Conservation (phyloP, 2,113 vertebrate species). For the Blennius ocellaris region DNA sequence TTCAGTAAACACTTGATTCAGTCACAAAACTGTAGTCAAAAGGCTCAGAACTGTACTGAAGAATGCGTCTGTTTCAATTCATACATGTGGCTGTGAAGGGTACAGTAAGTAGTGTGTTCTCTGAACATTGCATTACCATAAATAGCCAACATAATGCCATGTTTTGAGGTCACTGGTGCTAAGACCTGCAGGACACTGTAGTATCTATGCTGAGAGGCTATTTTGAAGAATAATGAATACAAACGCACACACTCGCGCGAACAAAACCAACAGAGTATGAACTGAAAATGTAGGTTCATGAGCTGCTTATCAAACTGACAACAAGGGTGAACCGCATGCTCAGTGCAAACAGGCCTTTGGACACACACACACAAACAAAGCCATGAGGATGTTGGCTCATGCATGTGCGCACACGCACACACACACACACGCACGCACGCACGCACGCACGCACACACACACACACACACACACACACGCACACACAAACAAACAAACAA, state of each 20-base stretch:
- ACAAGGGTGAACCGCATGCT: slow-evolving; percentile 3
- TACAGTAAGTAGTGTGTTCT: slow-evolving; percentile 21
- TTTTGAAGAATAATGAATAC: slow-evolving; percentile 23
- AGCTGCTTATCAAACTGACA: slow-evolving; percentile 24
- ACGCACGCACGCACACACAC: not conserved
- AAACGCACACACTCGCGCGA: not conserved
- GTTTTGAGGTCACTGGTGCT: slow-evolving; percentile 49
- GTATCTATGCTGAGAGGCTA: slow-evolving; percentile 3
- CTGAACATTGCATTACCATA: slow-evolving; percentile 40
- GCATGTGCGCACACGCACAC: not conserved
- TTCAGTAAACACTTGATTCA: no score
- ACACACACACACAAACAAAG: not conserved
- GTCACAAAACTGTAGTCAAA: no score
- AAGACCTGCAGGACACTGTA: slow-evolving; percentile 41
- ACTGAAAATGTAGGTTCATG: not conserved
- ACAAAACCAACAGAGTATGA: not conserved
- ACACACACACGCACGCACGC: not conserved
- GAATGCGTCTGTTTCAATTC: no score
- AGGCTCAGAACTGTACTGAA: slow-evolving; percentile 8
- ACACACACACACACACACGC: not conserved
- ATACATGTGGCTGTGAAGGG: no score
- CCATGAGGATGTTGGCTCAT: not conserved
- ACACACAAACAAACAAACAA: not conserved
- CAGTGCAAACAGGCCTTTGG: not conserved
- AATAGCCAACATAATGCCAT: slow-evolving; percentile 30